These are phyloP conservation scores for Acheta domesticus DNA, from an alignment of 2,888 invertebrate genomes.

Conservation along the genomic window DNA sequence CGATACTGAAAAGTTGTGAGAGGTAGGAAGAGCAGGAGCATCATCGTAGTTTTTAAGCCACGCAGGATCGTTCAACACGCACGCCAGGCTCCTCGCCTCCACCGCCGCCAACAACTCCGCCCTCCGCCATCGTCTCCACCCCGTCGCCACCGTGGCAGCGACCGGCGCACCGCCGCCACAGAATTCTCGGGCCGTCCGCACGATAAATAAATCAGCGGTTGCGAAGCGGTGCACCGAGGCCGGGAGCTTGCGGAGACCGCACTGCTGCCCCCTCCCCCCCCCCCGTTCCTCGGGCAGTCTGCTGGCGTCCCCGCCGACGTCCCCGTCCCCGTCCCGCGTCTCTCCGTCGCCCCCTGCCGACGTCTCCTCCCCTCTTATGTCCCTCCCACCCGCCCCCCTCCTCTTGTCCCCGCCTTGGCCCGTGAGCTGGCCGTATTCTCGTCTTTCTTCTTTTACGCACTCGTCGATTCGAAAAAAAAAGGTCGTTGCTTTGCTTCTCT, in stretches of 20 bases:
- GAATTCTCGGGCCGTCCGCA: not conserved
- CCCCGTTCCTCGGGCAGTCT: not conserved
- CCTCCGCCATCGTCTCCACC: not conserved
- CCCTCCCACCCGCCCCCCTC: not conserved
- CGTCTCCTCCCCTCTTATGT: not conserved
- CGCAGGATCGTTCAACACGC: too few relatives aligned
- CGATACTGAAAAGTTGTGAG: not conserved
- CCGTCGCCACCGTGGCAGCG: not conserved
- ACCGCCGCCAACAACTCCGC: not conserved
- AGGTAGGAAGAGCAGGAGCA: not conserved
- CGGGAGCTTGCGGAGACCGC: not conserved
- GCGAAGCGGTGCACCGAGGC: not conserved
- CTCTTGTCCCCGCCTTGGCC: not conserved
- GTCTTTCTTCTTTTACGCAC: not conserved
- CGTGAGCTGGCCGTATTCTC: not conserved
- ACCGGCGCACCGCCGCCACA: not conserved
- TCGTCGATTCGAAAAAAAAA: not conserved
- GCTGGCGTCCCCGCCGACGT: not conserved
- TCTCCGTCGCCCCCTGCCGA: not conserved
- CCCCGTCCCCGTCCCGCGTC: not conserved
- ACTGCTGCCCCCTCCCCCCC: not conserved
- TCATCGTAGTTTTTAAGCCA: too few relatives aligned
- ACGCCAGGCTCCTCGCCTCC: not conserved
- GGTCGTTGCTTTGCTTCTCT: not conserved
- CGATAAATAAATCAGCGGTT: conserved; percentile 18